Conservation (phyloP, 2,113 vertebrate genomes). For the Neodontobutis hainanensis region DNA sequence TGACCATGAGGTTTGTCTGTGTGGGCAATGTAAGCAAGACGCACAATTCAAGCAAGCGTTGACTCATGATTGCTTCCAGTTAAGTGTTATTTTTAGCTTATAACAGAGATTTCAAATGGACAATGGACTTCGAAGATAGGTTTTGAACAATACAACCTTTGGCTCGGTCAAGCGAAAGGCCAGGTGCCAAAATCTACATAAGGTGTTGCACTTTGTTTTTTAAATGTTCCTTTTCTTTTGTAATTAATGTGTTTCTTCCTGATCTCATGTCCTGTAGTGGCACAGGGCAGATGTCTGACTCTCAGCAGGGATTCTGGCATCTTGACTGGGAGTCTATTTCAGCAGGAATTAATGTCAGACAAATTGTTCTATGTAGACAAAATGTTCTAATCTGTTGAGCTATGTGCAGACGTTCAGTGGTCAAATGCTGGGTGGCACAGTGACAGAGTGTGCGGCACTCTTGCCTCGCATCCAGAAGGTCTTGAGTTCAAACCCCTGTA, state of each 20-base stretch:
- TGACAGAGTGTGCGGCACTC: too few species aligned
- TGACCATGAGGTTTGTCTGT: constrained; percentile 36
- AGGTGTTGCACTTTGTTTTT: constrained; percentile 3
- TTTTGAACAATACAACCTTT: constrained; percentile 40
- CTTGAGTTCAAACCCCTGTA: too few species aligned
- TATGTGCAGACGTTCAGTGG: background rate
- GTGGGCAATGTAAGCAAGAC: constrained; percentile 7
- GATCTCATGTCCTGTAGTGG: constrained; percentile 17
- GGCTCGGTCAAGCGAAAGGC: constrained; percentile 14
- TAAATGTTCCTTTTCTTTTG: constrained; percentile 13
- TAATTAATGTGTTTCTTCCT: constrained; percentile 41
- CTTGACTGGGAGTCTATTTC: constrained; percentile 17
- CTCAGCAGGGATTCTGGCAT: constrained; percentile 16
- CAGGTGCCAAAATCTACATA: constrained; percentile 28
- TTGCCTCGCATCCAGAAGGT: too few species aligned
- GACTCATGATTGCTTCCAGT: constrained; percentile 32
- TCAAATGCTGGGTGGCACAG: too few species aligned
- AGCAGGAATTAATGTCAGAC: constrained; percentile 11
- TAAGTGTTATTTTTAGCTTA: constrained; percentile 32
- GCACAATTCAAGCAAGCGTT: constrained; percentile 35
- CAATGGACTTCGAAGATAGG: constrained; percentile 13
- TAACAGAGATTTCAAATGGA: constrained; percentile 22
- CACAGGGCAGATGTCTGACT: constrained; percentile 33
- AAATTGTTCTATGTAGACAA: constrained; percentile 15
- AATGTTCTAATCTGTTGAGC: constrained; percentile 11